Evolutionary conservation across 2,113 vertebrate species (phyloP).

Genomic region (Peromyscus leucopus): DNA sequence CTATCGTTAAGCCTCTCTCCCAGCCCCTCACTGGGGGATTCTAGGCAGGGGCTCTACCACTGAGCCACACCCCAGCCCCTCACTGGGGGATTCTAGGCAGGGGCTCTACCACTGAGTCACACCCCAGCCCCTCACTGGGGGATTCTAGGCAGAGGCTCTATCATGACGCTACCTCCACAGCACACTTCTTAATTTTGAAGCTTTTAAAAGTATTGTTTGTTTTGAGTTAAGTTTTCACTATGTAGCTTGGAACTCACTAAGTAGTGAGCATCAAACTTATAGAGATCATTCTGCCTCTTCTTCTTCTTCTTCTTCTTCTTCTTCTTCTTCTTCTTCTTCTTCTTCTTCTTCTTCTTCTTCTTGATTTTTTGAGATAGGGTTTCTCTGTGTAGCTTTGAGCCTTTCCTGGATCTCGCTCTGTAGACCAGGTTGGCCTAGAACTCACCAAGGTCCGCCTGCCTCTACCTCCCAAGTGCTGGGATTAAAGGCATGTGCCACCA

Average conservation of each 20-base stretch:
- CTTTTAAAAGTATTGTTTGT: background rate
- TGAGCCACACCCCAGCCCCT: background rate
- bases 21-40: background rate
- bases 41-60: background rate
- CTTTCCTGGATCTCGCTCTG: no score
- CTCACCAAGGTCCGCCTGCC: no score
- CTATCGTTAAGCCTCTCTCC: no score
- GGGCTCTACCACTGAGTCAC: background rate
- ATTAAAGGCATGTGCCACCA: no score
- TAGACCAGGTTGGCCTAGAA: no score
- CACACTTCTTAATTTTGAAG: background rate
- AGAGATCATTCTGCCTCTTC: background rate
- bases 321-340: no score
- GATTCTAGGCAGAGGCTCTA: background rate
- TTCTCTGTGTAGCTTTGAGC: no score
- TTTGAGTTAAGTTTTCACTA: no score
- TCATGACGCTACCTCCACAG: background rate
- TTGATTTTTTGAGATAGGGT: no score
- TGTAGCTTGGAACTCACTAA: background rate
- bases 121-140: background rate
- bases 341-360: no score
- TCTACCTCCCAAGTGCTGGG: no score
- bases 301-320: no score
- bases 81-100: background rate
- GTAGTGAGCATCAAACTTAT: background rate